Percentiles rank a stretch among this genome's conserved stretches.
phyloP scores from a whole-genome alignment of 2,888 invertebrate species.

The Rhagophthalmus giganteus region DNA sequence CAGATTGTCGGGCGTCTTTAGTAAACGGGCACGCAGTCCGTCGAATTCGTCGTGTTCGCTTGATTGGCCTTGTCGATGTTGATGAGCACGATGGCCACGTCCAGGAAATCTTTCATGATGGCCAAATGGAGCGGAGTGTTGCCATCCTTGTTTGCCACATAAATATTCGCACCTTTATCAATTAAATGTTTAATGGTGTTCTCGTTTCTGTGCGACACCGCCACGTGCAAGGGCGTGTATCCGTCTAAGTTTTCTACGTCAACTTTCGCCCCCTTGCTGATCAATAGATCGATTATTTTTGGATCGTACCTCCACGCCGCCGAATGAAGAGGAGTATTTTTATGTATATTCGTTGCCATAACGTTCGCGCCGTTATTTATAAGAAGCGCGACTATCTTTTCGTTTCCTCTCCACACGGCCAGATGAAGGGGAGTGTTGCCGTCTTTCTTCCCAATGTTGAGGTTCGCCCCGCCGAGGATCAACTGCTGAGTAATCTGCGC shows the following conservation, averaged over 20 bases:
- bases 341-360: not conserved
- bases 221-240: slow-evolving; percentile 2
- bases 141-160: too few relatives aligned
- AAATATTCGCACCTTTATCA: too few relatives aligned
- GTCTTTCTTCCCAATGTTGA: not conserved
- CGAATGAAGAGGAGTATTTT: slow-evolving; percentile 1
- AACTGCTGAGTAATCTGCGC: not conserved
- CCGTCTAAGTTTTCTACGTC: not conserved
- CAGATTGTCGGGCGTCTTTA: too few relatives aligned
- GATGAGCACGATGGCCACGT: too few relatives aligned
- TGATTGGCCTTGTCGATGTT: too few relatives aligned
- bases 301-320: not conserved
- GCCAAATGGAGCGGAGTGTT: too few relatives aligned
- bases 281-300: not conserved
- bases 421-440: not conserved
- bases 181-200: too few relatives aligned
- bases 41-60: too few relatives aligned
- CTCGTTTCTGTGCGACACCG: too few relatives aligned
- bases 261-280: not conserved
- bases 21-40: too few relatives aligned
- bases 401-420: not conserved
- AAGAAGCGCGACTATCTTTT: not conserved
- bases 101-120: too few relatives aligned
- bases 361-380: not conserved
- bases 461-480: not conserved